phyloP scores from a whole-genome alignment of 2,888 invertebrate genomes.

The Bombylius major region DNA sequence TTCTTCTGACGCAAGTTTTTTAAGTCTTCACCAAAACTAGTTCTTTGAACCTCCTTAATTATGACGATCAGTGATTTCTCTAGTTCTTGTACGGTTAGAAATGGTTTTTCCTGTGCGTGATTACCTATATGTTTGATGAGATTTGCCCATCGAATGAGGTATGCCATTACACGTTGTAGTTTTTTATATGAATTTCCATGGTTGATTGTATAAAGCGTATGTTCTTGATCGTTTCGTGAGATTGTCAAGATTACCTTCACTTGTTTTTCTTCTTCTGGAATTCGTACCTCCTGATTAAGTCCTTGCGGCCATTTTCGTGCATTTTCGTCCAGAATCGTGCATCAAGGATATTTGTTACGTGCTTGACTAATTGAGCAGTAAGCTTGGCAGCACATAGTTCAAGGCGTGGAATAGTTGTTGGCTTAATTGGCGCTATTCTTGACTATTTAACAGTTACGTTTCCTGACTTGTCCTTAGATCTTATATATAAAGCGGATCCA shows the following conservation, averaged over 20 bases:
- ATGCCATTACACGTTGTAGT: neutral
- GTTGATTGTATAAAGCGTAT: neutral
- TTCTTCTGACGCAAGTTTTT: no score
- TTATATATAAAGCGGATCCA: neutral
- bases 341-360: neutral
- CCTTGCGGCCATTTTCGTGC: neutral
- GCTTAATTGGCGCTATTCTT: conserved; percentile 12
- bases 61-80: no score
- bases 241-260: neutral
- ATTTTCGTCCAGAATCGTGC: neutral
- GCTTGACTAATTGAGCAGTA: neutral
- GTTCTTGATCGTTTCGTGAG: neutral
- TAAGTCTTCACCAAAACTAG: no score
- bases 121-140: no score
- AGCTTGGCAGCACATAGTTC: conserved; percentile 13
- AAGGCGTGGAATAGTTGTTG: conserved; percentile 15
- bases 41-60: no score
- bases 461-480: neutral
- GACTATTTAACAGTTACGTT: conserved; percentile 9
- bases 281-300: neutral
- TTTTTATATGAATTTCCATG: neutral
- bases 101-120: no score
- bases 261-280: neutral
- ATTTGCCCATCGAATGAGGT: neutral
- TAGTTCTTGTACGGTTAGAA: no score